phyloP scores from a whole-genome alignment of 2,797 vertebrate species.

The Delichon dasypus region DNA sequence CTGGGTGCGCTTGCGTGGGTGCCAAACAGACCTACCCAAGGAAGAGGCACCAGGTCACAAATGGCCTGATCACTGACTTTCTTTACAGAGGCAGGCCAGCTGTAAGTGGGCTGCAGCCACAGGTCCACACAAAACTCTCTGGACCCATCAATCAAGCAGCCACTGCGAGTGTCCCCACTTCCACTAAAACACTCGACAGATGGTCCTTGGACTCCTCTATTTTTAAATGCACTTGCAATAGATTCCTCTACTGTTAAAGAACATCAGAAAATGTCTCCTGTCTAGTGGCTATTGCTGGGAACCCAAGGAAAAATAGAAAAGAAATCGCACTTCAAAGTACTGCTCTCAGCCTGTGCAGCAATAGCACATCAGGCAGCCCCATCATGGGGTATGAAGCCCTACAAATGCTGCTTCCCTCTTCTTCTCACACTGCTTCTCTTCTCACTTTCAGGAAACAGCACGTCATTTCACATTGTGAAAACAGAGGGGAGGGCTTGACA shows the following conservation, averaged over 20 bases:
- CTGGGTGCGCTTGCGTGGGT: not conserved
- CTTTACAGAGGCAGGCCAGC: not conserved
- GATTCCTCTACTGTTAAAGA: not conserved
- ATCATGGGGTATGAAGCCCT: not conserved
- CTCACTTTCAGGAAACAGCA: not conserved
- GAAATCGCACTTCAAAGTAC: not conserved
- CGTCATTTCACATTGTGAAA: fast-evolving
- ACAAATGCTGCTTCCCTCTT: not conserved
- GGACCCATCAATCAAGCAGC: not conserved
- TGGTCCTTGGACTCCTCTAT: not conserved
- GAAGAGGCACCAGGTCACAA: not conserved
- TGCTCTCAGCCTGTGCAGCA: not conserved
- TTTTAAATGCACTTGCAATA: not conserved
- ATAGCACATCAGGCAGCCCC: not conserved
- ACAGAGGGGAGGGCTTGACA: not conserved
- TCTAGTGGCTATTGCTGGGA: not conserved
- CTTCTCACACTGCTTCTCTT: not conserved
- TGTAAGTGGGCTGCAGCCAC: not conserved
- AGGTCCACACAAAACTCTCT: not conserved
- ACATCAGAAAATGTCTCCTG: not conserved
- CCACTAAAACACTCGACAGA: not conserved
- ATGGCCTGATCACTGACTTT: not conserved
- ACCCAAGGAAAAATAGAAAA: not conserved
- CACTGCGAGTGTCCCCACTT: not conserved
- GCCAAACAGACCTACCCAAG: not conserved